Conservation (phyloP, 2,888 invertebrate species). For the Erebia epiphron region DNA sequence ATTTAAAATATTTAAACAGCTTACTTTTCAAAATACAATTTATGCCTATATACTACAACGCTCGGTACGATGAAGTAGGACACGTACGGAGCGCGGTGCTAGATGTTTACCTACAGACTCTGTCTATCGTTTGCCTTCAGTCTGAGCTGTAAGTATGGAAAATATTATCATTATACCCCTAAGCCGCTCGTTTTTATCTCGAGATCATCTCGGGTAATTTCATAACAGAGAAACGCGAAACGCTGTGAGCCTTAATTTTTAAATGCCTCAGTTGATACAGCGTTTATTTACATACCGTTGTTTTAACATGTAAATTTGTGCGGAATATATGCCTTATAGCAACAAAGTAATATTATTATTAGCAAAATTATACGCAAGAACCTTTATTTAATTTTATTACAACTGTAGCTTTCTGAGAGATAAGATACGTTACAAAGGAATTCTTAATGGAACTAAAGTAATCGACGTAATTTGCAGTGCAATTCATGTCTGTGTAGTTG, state of each 20-base stretch:
- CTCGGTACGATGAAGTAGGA: too few species aligned
- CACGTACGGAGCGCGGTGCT: too few species aligned
- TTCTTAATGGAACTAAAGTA: not conserved
- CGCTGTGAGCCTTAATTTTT: conserved; percentile 34
- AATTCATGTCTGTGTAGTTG: too few species aligned
- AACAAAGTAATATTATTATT: too few species aligned
- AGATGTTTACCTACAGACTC: not conserved
- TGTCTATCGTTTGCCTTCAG: conserved; percentile 18
- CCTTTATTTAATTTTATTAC: too few species aligned
- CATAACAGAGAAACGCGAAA: conserved; percentile 36
- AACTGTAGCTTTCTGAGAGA: not conserved
- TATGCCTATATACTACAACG: too few species aligned
- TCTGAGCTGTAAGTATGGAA: conserved; percentile 24
- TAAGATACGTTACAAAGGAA: not conserved
- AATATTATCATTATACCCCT: conserved; percentile 33
- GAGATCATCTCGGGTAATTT: conserved; percentile 39
- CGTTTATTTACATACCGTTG: conserved; percentile 32
- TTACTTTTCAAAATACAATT: too few species aligned
- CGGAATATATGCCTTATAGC: not conserved
- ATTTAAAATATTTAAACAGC: too few species aligned
- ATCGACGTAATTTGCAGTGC: not conserved
- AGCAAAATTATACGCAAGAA: too few species aligned
- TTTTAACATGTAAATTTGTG: conserved; percentile 1
- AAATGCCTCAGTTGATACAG: conserved; percentile 33
- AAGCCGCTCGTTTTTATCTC: conserved; percentile 36